Base-by-base conservation (phyloP, 2,888 invertebrate species). In the Drosophila paranaensis region DNA sequence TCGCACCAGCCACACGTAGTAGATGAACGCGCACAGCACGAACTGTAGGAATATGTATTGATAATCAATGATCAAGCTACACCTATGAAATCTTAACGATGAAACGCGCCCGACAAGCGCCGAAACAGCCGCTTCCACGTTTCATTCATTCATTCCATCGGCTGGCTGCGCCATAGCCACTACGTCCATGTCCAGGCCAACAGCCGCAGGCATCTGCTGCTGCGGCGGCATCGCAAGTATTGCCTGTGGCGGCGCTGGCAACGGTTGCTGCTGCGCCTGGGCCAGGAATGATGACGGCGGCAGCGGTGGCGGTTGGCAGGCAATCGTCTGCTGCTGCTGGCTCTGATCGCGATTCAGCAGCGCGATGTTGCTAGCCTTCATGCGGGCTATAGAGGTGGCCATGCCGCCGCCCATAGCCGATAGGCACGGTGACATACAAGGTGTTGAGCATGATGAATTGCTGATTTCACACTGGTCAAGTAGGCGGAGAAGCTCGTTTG, bases 401-500 rank as follows among this genome's bases (percentile, higher is more conserved):
- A 83, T 37, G 74, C 89, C 84, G 74, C 75, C 74, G 68, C 90
- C 91, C 72, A 94, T 90, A 68, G 93, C 91, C 39, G 94, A 94
- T 42, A 95, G 94, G 88, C 95, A 95, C 39, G 95, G 96, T 83
- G 95, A 96, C 85, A 95, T 95, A 91, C 95, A 96, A 57, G 96
- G 96, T 16, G 96, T 96, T 37, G 96, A 95, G 87, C 95, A 95
- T 84, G 95, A 94, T 74, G 96, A 96, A 91, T 96, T 96, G 90
- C 96, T 97, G 83, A 99, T 94, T 93, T 99, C 99, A 93, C 98
- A 98, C 82, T 98, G 98, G 82, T 99, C 98, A 78, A 99, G 94
- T 74, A 99, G 94, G 35, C 96, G 95, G 84, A 99, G 95, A 72
- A 99, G 94, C 93, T 99, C 99, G 91, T 97, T 96, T 2, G 98